Evolutionary conservation across 2,113 vertebrate genomes (phyloP), one percentile per base, ranked within the genome.

Genomic region (Naja naja): DNA sequence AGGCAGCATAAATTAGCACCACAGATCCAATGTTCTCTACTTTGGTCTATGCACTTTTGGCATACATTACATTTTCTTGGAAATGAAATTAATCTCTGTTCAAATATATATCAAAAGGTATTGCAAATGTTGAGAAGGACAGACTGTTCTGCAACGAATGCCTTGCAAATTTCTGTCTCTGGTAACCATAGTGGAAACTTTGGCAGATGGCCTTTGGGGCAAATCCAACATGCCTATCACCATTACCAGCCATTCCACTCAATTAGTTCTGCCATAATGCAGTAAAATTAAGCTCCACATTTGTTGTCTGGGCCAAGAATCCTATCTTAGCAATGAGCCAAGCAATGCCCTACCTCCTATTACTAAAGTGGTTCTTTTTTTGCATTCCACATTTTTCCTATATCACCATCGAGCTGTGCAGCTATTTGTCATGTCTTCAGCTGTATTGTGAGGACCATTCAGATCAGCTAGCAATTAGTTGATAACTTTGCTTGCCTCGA

Each of bases 1-100:
- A 85, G 89, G 93, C 25, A n/a, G 18, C 94, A 94, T 91, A 97
- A 95, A 93, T 90, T 93, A 92, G 92, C 95, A 87, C 87, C 69
- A 0, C 60, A 88, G 56, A 53, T 60, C 30, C 91, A 81, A 81
- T 91, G 3, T 23, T 88, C 69, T n/a, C 43, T n/a, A 23, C 1
- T 18, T 89, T 88, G 43, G 88, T 69, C 47, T 90, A 16, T 52
- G 74, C 27, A 4, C 69, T 81, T 25, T 34, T 53, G 91, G 93
- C 89, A 90, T 22, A 53, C 47, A 9, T 0, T 1, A 1, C 0
- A 90, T 85, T n/a, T 54, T 27, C 39, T 93, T 81, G 2, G 93
- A 47, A 58, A 94, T 9, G 88, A 56, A 85, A 9, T 85, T 81
- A 4, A 16, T 1, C 34, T 6, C n/a, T 55, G 93, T 93, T 89